A percentile compares a stretch with the other conserved stretches of the same genome.
Conservation (phyloP, 2,888 invertebrate species). For the Acanthosepion esculentum region DNA sequence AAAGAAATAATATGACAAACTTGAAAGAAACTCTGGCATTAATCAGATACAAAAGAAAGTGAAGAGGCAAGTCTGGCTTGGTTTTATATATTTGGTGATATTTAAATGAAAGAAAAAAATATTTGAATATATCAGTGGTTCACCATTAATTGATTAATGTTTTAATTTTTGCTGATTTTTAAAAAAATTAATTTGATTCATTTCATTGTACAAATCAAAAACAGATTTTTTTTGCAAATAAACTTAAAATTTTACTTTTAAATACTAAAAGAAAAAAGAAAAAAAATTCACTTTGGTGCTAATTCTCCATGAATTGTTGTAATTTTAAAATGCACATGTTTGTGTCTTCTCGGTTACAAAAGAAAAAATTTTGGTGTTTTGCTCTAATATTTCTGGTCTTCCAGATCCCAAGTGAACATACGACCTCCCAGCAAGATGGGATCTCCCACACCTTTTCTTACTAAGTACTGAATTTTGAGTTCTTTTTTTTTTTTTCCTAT, state of each 20-base stretch:
- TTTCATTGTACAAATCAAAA: constrained; percentile 33
- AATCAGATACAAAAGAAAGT: not conserved
- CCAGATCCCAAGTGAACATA: constrained; percentile 14
- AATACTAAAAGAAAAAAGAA: not conserved
- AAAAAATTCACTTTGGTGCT: constrained; percentile 24
- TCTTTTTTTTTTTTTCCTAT: not conserved
- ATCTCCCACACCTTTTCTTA: not conserved
- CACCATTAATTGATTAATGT: not conserved
- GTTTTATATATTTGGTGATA: not conserved
- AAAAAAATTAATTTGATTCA: not conserved
- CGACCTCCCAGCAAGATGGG: not conserved
- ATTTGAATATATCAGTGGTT: constrained; percentile 33
- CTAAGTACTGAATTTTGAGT: not conserved
- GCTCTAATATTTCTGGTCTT: constrained; percentile 10
- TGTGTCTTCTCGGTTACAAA: not conserved
- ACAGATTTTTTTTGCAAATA: constrained; percentile 1
- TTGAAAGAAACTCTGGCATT: not conserved
- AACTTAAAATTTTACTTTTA: constrained; percentile 3
- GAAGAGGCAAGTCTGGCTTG: not conserved
- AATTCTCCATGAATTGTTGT: constrained; percentile 18
- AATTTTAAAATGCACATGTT: not conserved
- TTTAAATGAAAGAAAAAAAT: not conserved
- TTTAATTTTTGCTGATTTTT: not conserved
- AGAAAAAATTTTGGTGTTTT: not conserved
- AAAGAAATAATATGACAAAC: too few relatives aligned